phyloP scores from a whole-genome alignment of 1,140 invertebrate genomes.

The Atta cephalotes region DNA sequence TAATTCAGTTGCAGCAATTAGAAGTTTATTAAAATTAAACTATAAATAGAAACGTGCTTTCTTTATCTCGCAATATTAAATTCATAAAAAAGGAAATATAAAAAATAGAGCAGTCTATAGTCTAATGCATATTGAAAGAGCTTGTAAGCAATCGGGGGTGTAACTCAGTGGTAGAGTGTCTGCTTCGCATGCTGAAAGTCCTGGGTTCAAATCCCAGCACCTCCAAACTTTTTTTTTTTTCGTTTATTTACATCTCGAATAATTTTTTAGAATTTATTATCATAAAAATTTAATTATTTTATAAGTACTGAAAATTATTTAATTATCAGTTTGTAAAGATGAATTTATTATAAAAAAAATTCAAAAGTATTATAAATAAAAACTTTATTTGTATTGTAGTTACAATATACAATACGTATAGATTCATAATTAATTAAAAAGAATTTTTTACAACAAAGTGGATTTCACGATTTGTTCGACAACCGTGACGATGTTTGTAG shows the following conservation, averaged over 20 bases:
- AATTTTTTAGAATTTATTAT: background rate
- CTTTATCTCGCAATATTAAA: background rate
- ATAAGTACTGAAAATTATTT: background rate
- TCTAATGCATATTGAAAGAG: background rate
- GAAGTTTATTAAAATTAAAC: background rate
- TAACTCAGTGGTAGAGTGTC: slow-evolving; percentile 85
- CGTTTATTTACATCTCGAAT: background rate
- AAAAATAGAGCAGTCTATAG: background rate
- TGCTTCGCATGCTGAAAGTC: slow-evolving; percentile 85
- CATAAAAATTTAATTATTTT: background rate
- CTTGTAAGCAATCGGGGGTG: slow-evolving; percentile 74
- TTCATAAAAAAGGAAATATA: background rate
- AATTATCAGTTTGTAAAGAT: background rate
- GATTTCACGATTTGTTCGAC: slow-evolving; percentile 68
- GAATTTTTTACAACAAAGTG: slow-evolving; percentile 30
- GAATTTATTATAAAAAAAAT: background rate
- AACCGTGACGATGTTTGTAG: slow-evolving; percentile 26
- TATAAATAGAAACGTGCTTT: background rate
- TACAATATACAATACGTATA: background rate
- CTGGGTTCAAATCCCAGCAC: slow-evolving; percentile 85
- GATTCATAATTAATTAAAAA: background rate
- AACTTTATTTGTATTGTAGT: background rate
- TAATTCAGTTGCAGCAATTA: too few species aligned
- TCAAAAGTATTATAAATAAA: background rate
- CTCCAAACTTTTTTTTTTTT: slow-evolving; percentile 75